Base-by-base conservation (phyloP, 2,113 vertebrate genomes). In the Circaetus cinerascens region DNA sequence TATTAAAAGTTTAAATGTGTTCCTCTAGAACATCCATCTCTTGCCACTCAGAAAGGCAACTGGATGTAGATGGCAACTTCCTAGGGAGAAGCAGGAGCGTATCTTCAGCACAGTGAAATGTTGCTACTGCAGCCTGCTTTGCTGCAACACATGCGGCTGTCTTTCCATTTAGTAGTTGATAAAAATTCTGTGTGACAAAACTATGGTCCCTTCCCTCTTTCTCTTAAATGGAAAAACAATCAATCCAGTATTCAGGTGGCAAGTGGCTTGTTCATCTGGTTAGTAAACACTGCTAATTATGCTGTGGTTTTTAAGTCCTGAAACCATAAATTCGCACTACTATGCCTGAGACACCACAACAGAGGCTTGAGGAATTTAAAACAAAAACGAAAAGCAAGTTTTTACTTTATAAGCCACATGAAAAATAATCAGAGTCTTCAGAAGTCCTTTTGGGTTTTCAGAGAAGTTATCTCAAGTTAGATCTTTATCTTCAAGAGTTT, bases 311-410 rank as follows among this genome's bases (percentile, higher is more conserved):
- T 77, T 48, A 86, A 88, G 32, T 66, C 80, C 59, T 74, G 71
- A 92, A 94, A 83, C 32, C 50, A 43, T 41, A 50, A 64, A 69
- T 83, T 69, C 0, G 0, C 85, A 92, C 55, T 71, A 6, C 45
- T 79, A 13, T 51, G 46, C 50, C 53, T 76, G 45, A 88, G 62
- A 83, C 45, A 83, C 38, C n/a, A 71, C 67, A 94, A 90, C 45
- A 93, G 85, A 96, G 53, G 40, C 67, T 73, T 50, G 45, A 93
- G 90, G 88, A 93, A 95, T 90, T 80, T 21, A 83, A 92, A 85
- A 87, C 53, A 92, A 86, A 89, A 90, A 53, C 26, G 6, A 90
- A 92, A 94, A 92, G 22, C n/a, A 73, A 79, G 10, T 10, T 79
- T 93, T 86, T 92, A 50, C 41, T 88, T 80, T 50, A 93, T 80